Evolutionary conservation across 2,113 vertebrate species (phyloP).

Genomic region (Ursus arctos): DNA sequence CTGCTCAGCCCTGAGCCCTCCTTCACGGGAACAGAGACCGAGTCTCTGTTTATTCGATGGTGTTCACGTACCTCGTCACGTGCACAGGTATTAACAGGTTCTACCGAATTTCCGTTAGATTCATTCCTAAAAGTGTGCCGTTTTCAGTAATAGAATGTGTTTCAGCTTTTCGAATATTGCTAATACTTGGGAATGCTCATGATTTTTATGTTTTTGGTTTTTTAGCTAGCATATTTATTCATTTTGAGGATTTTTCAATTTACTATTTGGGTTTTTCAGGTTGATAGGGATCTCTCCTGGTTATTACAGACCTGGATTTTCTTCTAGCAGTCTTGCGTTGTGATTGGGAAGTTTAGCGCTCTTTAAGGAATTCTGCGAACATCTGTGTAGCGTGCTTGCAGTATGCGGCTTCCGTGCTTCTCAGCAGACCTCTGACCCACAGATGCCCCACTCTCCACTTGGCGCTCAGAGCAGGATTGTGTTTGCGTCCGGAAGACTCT

Average conservation of each 20-base stretch:
- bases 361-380: too few relatives aligned
- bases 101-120: accelerated
- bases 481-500: not conserved
- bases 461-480: not conserved
- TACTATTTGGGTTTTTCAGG: not conserved
- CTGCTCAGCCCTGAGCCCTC: not conserved
- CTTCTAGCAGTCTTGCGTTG: not conserved
- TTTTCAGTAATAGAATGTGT: not conserved
- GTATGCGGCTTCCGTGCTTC: not conserved
- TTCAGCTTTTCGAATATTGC: not conserved
- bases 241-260: not conserved
- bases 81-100: accelerated
- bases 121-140: accelerated
- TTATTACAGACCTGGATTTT: not conserved
- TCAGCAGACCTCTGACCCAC: too few relatives aligned
- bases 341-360: accelerated
- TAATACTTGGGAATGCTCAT: not conserved
- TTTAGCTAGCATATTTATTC: too few relatives aligned
- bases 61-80: not conserved
- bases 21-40: accelerated
- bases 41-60: accelerated
- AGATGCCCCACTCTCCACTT: not conserved
- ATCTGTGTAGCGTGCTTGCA: accelerated
- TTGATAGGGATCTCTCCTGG: not conserved
- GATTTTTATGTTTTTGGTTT: not conserved